Percentiles rank a stretch among this genome's conserved stretches.
Evolutionary conservation across 2,888 invertebrate species (phyloP).

Genomic region (Hipparchia semele): DNA sequence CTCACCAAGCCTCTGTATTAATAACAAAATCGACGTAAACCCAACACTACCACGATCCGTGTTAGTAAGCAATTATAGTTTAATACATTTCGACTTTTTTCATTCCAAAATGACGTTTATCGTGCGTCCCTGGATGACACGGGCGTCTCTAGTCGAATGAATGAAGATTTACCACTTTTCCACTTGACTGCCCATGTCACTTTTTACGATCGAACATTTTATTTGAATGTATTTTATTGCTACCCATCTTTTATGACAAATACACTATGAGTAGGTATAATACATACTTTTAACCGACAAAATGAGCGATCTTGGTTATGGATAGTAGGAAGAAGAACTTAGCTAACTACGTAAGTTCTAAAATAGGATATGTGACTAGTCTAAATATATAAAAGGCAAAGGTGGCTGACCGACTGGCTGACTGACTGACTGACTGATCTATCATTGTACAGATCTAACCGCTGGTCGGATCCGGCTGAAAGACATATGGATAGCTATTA

Average conservation of each 20-base stretch:
- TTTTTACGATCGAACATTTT: conserved; percentile 77
- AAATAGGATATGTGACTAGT: no score
- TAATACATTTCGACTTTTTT: conserved; percentile 69
- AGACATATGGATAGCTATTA: no score
- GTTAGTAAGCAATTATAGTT: conserved; percentile 53
- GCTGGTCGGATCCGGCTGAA: no score
- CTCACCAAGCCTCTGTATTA: background rate
- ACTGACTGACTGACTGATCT: no score
- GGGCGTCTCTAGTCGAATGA: conserved; percentile 67
- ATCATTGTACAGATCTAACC: no score
- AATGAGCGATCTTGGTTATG: background rate
- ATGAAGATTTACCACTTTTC: conserved; percentile 76
- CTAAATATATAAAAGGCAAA: no score
- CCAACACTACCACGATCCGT: conserved; percentile 25
- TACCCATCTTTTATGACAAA: conserved; percentile 74
- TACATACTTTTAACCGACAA: conserved; percentile 10
- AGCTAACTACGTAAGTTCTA: no score
- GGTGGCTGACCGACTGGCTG: no score
- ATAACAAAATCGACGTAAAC: conserved; percentile 20
- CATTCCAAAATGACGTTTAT: conserved; percentile 81
- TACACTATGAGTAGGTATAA: conserved; percentile 35
- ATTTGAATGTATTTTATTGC: conserved; percentile 77
- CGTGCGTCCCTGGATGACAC: conserved; percentile 73
- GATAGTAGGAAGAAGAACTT: background rate
- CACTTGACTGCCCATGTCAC: conserved; percentile 74